Conservation (phyloP, 1,140 invertebrate species). For the Drosophila micromelanica region DNA sequence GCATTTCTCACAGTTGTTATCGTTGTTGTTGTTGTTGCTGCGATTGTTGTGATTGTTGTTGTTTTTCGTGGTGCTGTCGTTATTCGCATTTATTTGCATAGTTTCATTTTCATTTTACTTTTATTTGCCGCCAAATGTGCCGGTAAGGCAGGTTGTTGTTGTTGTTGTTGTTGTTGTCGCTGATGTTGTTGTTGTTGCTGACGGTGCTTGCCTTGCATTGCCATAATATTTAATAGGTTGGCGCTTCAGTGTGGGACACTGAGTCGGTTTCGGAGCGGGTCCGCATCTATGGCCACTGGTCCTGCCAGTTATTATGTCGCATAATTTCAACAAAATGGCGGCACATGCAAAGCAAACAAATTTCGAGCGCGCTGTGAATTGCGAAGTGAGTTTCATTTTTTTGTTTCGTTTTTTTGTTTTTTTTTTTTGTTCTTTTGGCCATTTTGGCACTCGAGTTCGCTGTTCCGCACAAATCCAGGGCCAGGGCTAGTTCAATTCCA, state of each 20-base stretch:
- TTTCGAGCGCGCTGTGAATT: conserved; percentile 39
- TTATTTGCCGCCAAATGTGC: conserved; percentile 63
- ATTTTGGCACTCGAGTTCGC: conserved; percentile 3
- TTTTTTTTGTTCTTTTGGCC: neutral
- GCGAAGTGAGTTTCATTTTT: conserved; percentile 21
- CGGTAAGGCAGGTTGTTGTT: conserved; percentile 30
- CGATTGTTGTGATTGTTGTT: conserved; percentile 8
- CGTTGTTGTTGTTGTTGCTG: neutral
- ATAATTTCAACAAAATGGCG: conserved; percentile 69
- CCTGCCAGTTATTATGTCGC: conserved; percentile 64
- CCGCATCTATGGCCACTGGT: conserved; percentile 14
- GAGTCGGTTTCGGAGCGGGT: neutral
- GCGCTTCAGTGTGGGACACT: neutral
- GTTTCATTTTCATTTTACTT: conserved; percentile 71
- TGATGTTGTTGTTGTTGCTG: conserved; percentile 26
- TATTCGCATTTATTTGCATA: conserved; percentile 40
- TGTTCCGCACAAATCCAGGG: conserved; percentile 1
- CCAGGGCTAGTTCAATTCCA: conserved; percentile 13
- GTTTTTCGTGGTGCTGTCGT: neutral
- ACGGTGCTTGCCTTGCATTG: conserved; percentile 59
- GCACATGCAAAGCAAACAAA: conserved; percentile 63
- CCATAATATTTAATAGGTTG: conserved; percentile 72
- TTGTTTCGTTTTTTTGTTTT: no score
- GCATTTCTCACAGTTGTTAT: conserved; percentile 4
- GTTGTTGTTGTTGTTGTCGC: conserved; percentile 27